Evolutionary conservation across 1,140 invertebrate species (phyloP).

Genomic region (Diorhabda sublineata): DNA sequence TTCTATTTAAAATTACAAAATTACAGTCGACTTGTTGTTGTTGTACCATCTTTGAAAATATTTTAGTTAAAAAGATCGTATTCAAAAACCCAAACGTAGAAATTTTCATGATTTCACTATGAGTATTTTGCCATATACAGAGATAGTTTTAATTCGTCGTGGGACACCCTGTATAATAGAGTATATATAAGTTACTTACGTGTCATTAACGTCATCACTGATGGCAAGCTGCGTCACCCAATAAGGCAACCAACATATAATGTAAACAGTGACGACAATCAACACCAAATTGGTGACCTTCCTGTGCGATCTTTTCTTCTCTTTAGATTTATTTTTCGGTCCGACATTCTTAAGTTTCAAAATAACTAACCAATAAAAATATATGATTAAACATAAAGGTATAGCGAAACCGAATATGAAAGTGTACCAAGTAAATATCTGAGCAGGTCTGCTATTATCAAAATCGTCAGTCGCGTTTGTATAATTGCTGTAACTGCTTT

Average conservation of each 20-base stretch:
- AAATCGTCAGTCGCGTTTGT: slow-evolving; percentile 49
- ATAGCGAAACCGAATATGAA: slow-evolving; percentile 90
- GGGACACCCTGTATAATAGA: too few relatives aligned
- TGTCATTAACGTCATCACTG: background rate
- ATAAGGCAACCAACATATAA: slow-evolving; percentile 95
- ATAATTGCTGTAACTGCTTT: slow-evolving; percentile 36
- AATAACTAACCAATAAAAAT: slow-evolving; percentile 96
- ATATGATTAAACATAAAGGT: slow-evolving; percentile 84
- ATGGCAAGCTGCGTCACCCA: slow-evolving; percentile 74
- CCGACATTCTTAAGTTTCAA: slow-evolving; percentile 82
- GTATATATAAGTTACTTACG: background rate
- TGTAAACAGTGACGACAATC: slow-evolving; percentile 93
- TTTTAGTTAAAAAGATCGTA: too few relatives aligned
- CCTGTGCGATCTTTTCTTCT: slow-evolving; percentile 86
- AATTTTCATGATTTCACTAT: too few relatives aligned
- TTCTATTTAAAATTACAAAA: too few relatives aligned
- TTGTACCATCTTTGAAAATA: too few relatives aligned
- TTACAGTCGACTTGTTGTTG: too few relatives aligned
- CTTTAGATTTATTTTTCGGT: slow-evolving; percentile 84
- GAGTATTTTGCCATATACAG: too few relatives aligned
- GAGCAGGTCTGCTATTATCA: slow-evolving; percentile 43
- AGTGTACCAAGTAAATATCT: slow-evolving; percentile 80
- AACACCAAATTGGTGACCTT: slow-evolving; percentile 93
- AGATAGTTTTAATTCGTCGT: too few relatives aligned
- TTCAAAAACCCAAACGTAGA: too few relatives aligned